These are phyloP conservation scores for Halocynthia roretzi DNA, from an alignment of 23 tunicate species.

Conservation along the genomic window DNA sequence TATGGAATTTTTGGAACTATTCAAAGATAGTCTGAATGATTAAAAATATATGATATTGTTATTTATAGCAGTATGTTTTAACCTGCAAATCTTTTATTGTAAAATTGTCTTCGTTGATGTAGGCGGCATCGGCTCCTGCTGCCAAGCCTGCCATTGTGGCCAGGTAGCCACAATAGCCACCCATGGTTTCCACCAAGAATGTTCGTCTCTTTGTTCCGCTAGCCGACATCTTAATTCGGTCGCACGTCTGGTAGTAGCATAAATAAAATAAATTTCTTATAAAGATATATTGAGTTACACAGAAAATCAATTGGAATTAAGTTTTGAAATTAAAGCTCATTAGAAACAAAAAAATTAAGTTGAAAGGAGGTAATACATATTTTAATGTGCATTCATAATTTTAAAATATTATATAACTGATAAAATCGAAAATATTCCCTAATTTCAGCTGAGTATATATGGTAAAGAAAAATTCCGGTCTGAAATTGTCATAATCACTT, in stretches of 20 bases:
- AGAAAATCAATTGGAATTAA: too few species aligned
- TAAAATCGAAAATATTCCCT: too few species aligned
- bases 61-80: background rate
- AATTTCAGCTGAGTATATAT: too few species aligned
- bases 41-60: too few species aligned
- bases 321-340: too few species aligned
- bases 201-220: conserved; percentile 85
- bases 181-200: conserved; percentile 95
- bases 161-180: conserved; percentile 96
- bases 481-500: too few species aligned
- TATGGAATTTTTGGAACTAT: too few species aligned
- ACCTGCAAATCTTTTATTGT: conserved; percentile 76
- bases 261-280: background rate
- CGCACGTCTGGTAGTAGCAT: conserved; percentile 56
- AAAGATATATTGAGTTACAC: background rate
- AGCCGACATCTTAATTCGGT: conserved; percentile 92
- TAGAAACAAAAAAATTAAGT: too few species aligned
- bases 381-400: too few species aligned
- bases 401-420: too few species aligned
- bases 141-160: conserved; percentile 95
- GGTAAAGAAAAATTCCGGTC: background rate
- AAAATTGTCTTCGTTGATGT: conserved; percentile 79
- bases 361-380: too few species aligned
- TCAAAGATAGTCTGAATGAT: background rate
- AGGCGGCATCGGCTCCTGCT: conserved; percentile 95